phyloP scores from a whole-genome alignment of 2,888 invertebrate genomes.

The Aricia artaxerxes region DNA sequence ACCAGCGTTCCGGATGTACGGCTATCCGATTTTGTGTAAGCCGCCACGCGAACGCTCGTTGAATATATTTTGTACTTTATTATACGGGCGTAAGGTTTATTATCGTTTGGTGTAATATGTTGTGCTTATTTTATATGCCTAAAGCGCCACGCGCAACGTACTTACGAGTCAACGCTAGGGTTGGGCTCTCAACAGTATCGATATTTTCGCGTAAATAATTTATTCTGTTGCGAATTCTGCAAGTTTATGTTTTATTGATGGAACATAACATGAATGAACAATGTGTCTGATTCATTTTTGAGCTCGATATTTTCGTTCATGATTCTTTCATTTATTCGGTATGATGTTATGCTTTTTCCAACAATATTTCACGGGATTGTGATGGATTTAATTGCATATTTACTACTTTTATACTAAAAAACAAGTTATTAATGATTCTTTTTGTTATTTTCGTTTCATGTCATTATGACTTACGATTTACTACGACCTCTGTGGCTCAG shows the following conservation, averaged over 20 bases:
- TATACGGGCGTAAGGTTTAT: conserved; percentile 33
- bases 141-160: conserved; percentile 44
- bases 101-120: conserved; percentile 25
- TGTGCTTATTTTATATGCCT: conserved; percentile 35
- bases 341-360: not conserved
- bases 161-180: conserved; percentile 29
- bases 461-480: no score
- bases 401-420: not conserved
- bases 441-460: no score
- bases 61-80: conserved; percentile 30
- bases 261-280: conserved; percentile 19
- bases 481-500: no score
- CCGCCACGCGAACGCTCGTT: conserved; percentile 21
- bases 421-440: no score
- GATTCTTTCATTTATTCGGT: conserved; percentile 4
- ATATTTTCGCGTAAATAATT: conserved; percentile 19
- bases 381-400: not conserved
- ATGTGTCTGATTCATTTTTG: conserved; percentile 9
- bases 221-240: conserved; percentile 15
- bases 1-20: not conserved
- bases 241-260: conserved; percentile 17
- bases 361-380: not conserved
- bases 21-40: conserved; percentile 2
- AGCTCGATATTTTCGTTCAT: conserved; percentile 10
- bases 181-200: conserved; percentile 18